Evolutionary conservation across 2,113 vertebrate species (phyloP), one percentile per base, ranked within the genome.

Genomic region (Equus quagga): DNA sequence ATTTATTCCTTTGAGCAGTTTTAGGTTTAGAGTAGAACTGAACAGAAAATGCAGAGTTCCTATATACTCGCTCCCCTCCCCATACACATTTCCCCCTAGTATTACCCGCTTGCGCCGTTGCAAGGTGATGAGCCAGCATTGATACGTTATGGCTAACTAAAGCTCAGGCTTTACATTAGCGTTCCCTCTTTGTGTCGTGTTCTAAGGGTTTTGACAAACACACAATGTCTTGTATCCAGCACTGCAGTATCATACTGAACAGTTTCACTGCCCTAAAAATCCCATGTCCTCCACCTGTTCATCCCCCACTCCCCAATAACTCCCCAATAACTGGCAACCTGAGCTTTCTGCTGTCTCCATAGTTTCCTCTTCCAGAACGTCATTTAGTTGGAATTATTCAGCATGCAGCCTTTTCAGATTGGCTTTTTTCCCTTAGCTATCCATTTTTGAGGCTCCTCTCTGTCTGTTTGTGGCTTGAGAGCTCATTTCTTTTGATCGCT

Each of bases 71-170:
- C 24, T 44, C 28, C 28, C 44, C 33, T 36, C 28, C 49, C 56
- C 33, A 2, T 12, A 0, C 8, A 46, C 0, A 33, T 31, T 28
- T 51, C 23, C 82, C 28, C 6, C 2, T 23, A 1, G 31, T 11
- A 17, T 0, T 12, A 62, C 17, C 11, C 1, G 28, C 83, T 46
- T 15, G n/a, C 24, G 1, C 1, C 2, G 1, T 44, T 28, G 41
- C 5, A 15, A 15, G 8, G 1, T 8, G 44, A 19, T 26, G 70
- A 79, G 31, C 36, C 28, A 13, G 51, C 3, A 13, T 0, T 2
- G 60, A 24, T 12, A 23, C 15, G 1, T 44, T 23, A 10, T 58
- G 9, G n/a, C n/a, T 49, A 14, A 33, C 17, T 4, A 60, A 28
- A 70, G 11, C 65, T 19, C 4, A 0, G 0, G 1, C 44, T 36